Evolutionary conservation across 2,888 invertebrate genomes (phyloP).

Genomic region (Nomada fabriciana): DNA sequence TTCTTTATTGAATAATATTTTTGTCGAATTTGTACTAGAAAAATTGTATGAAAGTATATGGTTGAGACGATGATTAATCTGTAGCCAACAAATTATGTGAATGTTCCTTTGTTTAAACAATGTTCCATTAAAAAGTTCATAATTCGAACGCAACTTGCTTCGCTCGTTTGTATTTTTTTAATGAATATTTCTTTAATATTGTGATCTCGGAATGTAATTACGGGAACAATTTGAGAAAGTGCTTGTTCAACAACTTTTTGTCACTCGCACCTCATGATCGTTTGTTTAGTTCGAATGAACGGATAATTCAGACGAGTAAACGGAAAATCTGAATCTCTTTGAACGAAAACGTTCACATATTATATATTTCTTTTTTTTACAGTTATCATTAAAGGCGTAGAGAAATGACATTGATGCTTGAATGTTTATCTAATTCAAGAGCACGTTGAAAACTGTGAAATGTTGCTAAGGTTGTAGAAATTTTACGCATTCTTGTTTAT

Average conservation of each 20-base stretch:
- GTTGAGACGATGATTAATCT: no score
- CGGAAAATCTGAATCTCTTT: constrained; percentile 1
- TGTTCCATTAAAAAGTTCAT: no score
- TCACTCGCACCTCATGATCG: not conserved
- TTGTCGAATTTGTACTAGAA: not conserved
- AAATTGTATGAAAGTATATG: not conserved
- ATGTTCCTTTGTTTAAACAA: no score
- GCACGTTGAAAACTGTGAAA: not conserved
- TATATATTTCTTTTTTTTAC: not conserved
- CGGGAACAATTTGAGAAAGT: not conserved
- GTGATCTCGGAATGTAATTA: no score
- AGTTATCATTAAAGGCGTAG: not conserved
- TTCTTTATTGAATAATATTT: not conserved
- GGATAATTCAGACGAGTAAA: not conserved
- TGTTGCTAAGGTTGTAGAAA: constrained; percentile 1
- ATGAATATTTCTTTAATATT: no score
- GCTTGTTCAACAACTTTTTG: not conserved
- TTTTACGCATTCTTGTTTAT: constrained; percentile 11
- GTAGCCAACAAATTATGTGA: no score
- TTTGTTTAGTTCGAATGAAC: not conserved
- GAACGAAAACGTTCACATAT: not conserved
- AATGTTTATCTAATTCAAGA: no score
- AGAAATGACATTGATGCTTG: not conserved
- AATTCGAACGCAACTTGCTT: no score
- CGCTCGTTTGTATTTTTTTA: not conserved